Conservation (phyloP, 92 coral and sea anemone genomes). For the Parazoanthus swiftii region DNA sequence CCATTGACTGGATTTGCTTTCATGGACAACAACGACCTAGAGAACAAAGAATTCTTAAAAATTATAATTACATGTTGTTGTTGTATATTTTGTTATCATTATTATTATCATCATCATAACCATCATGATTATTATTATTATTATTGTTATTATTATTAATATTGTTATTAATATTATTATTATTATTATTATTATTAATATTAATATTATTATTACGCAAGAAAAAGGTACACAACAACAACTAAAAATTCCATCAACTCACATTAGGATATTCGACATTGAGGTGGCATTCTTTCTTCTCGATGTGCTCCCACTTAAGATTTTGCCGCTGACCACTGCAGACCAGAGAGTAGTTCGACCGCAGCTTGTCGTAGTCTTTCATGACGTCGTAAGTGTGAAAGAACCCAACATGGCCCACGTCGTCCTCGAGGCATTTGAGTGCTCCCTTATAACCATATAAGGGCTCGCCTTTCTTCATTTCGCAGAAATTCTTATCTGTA, state of each 20-base stretch:
- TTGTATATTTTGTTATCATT: not conserved
- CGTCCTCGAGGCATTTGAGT: constrained; percentile 44
- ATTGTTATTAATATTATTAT: too few species aligned
- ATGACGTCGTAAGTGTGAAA: constrained; percentile 57
- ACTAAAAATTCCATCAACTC: not conserved
- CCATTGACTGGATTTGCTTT: constrained; percentile 12
- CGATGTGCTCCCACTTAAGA: constrained; percentile 32
- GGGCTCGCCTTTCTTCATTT: constrained; percentile 49
- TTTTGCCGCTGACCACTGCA: constrained; percentile 17
- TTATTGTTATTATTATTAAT: too few species aligned
- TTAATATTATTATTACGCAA: too few species aligned
- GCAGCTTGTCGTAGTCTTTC: constrained; percentile 26
- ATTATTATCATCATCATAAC: too few species aligned
- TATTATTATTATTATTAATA: too few species aligned
- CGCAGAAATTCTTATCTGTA: constrained; percentile 40
- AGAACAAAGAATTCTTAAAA: not conserved
- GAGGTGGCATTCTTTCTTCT: constrained; percentile 39
- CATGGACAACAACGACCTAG: constrained; percentile 47
- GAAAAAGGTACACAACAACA: not conserved
- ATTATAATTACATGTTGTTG: not conserved
- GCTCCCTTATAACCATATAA: constrained; percentile 52
- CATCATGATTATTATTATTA: too few species aligned
- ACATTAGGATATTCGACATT: constrained; percentile 53
- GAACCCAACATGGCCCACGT: constrained; percentile 54
- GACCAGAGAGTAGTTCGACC: constrained; percentile 33